These are phyloP conservation scores for Oegoconia quadripuncta DNA, from an alignment of 2,888 invertebrate species.

Conservation along the genomic window DNA sequence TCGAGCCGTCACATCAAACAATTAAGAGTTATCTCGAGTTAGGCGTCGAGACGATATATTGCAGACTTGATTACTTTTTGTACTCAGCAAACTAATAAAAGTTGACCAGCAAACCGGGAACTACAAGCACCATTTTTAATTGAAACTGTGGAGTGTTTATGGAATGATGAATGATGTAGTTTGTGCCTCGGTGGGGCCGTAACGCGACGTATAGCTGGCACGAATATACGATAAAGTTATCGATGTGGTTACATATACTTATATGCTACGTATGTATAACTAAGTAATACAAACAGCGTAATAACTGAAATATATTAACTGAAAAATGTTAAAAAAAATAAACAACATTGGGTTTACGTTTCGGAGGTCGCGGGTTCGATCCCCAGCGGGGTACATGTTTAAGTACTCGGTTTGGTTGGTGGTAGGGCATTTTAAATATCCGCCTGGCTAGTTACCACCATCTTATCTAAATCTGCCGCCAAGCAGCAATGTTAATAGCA, in stretches of 20 bases:
- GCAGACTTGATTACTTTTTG: constrained; percentile 68
- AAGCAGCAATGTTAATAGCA: too few relatives aligned
- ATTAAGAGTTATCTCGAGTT: constrained; percentile 62
- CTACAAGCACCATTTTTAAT: constrained; percentile 56
- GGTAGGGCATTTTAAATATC: too few relatives aligned
- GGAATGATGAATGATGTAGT: constrained; percentile 12
- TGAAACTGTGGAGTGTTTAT: constrained; percentile 46
- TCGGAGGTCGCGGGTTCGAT: too few relatives aligned
- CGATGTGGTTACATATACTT: too few relatives aligned
- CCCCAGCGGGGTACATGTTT: too few relatives aligned
- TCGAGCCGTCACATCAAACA: constrained; percentile 54
- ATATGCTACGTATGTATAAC: neutral
- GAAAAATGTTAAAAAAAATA: too few relatives aligned
- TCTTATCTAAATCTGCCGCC: too few relatives aligned
- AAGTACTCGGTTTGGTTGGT: too few relatives aligned
- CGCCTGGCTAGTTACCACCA: too few relatives aligned
- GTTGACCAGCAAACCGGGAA: constrained; percentile 60
- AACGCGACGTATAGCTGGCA: neutral
- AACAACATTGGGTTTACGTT: too few relatives aligned
- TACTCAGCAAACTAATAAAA: constrained; percentile 66
- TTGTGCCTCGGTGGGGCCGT: neutral
- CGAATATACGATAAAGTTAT: neutral
- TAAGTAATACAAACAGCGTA: too few relatives aligned
- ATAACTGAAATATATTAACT: too few relatives aligned
- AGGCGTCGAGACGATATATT: constrained; percentile 54